A percentile compares a stretch with the other conserved stretches of the same genome.
phyloP scores from a whole-genome alignment of 1,140 invertebrate species.

The Samia ricini region DNA sequence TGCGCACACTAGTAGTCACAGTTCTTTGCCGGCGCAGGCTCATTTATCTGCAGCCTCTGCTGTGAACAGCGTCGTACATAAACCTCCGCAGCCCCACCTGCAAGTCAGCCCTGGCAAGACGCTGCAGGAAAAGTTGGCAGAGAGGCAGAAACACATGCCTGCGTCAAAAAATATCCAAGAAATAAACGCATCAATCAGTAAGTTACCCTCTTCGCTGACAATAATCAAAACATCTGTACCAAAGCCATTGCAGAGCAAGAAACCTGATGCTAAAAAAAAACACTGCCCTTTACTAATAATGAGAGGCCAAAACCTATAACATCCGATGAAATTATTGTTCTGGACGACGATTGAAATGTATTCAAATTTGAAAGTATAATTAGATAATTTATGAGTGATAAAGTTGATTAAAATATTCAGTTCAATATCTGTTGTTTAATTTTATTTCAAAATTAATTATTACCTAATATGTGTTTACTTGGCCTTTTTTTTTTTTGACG shows the following conservation, averaged over 20 bases:
- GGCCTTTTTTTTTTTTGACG: no score
- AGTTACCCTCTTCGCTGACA: constrained; percentile 68
- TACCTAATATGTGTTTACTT: no score
- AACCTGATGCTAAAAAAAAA: constrained; percentile 56
- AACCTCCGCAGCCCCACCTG: constrained; percentile 62
- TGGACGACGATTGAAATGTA: constrained; percentile 63
- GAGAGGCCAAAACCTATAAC: constrained; percentile 59
- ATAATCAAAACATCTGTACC: constrained; percentile 62
- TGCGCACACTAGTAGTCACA: constrained; percentile 25
- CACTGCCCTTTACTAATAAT: constrained; percentile 41
- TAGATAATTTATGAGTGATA: constrained; percentile 3
- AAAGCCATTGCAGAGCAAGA: constrained; percentile 42
- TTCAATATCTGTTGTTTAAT: constrained; percentile 3
- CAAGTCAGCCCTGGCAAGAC: constrained; percentile 79
- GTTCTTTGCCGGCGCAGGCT: constrained; percentile 43
- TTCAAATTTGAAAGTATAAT: constrained; percentile 13
- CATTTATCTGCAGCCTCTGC: constrained; percentile 56
- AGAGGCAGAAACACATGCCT: constrained; percentile 76
- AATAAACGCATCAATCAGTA: constrained; percentile 63
- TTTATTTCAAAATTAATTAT: neutral
- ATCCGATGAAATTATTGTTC: constrained; percentile 67
- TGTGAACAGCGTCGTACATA: constrained; percentile 47
- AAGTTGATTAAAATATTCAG: neutral
- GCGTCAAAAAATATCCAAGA: constrained; percentile 40
- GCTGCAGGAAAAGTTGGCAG: constrained; percentile 80